Percentiles rank a stretch among this genome's conserved stretches.
Evolutionary conservation across 2,797 vertebrate genomes (phyloP).

Genomic region (Onychomys arenicola): DNA sequence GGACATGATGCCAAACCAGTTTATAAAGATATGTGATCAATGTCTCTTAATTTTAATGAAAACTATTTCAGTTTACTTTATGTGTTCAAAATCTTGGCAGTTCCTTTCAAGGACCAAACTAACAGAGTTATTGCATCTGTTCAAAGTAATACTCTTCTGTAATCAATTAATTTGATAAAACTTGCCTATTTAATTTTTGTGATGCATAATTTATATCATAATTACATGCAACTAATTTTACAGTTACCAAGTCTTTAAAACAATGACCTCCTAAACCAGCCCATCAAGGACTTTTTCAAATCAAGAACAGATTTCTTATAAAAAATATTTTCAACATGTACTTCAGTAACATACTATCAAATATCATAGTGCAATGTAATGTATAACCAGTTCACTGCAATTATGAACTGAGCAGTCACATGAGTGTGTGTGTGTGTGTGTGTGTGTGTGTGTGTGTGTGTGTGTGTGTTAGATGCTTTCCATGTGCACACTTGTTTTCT

Average conservation of each 20-base stretch:
- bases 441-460: not conserved
- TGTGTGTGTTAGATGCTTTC: not conserved
- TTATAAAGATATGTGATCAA: not conserved
- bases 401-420: not conserved
- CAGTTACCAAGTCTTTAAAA: not conserved
- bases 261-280: not conserved
- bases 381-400: not conserved
- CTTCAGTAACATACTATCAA: not conserved
- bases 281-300: not conserved
- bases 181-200: not conserved
- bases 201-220: not conserved
- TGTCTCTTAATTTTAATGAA: not conserved
- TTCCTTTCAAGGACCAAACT: not conserved
- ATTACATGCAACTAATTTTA: slow-evolving; percentile 52
- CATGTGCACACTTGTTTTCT: not conserved
- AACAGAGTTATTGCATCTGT: not conserved
- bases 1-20: not conserved
- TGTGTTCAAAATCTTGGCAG: not conserved
- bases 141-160: not conserved
- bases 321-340: not conserved
- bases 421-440: not conserved
- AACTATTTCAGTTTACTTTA: not conserved
- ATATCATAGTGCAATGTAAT: not conserved
- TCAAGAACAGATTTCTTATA: not conserved
- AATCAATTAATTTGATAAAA: slow-evolving; percentile 51